Evolutionary conservation across 2,113 vertebrate species (phyloP).

Genomic region (Nerophis lumbriciformis): DNA sequence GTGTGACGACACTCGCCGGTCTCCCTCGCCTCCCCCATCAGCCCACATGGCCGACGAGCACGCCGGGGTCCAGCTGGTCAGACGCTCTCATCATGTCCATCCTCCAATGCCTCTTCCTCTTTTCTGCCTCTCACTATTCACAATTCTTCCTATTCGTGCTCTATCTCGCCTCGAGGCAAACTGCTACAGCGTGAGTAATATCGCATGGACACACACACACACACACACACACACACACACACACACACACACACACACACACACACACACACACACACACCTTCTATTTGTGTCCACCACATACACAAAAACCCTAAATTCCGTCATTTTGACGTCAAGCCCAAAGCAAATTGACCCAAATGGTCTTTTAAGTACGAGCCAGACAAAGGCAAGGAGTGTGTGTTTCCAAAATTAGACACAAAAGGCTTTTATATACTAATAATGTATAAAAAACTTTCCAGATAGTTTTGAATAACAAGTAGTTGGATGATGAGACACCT

Average conservation of each 20-base stretch:
- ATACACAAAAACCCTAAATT: conserved; percentile 6
- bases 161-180: conserved; percentile 37
- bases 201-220: conserved; percentile 6
- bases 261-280: background rate
- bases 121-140: conserved; percentile 23
- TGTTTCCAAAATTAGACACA: conserved; percentile 1
- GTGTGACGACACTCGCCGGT: conserved; percentile 29
- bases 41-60: conserved; percentile 40
- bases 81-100: conserved; percentile 39
- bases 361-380: conserved; percentile 32
- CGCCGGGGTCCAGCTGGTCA: conserved; percentile 42
- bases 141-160: conserved; percentile 19
- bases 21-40: conserved; percentile 13
- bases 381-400: conserved; percentile 28
- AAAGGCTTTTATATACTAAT: conserved; percentile 15
- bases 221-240: background rate
- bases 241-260: background rate
- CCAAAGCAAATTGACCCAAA: conserved; percentile 48
- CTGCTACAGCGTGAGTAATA: conserved; percentile 36
- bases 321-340: conserved; percentile 31
- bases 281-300: background rate
- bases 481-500: no score
- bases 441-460: no score
- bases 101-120: conserved; percentile 5
- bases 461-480: no score